phyloP scores from a whole-genome alignment of 2,113 vertebrate species.

The Alouatta palliata region DNA sequence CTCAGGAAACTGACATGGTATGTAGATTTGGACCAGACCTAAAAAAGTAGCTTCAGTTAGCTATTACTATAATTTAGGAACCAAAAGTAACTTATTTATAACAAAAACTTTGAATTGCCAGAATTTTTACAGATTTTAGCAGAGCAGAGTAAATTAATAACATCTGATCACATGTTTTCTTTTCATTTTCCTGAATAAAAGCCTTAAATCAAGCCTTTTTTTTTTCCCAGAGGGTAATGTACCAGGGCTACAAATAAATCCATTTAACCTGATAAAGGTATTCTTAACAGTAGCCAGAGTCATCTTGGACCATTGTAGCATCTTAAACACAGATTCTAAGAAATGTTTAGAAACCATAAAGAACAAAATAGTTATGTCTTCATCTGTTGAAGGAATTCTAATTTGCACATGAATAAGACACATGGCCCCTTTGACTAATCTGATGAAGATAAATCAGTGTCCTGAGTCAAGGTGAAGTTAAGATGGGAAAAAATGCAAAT shows the following conservation, averaged over 20 bases:
- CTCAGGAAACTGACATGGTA: constrained; percentile 20
- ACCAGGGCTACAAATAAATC: constrained; percentile 36
- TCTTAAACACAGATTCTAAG: constrained; percentile 16
- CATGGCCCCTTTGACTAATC: background rate
- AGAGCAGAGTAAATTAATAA: constrained; percentile 26
- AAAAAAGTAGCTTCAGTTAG: background rate
- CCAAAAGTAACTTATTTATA: background rate
- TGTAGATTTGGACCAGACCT: background rate
- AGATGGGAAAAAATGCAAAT: background rate
- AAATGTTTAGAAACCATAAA: constrained; percentile 33
- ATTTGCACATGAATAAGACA: background rate
- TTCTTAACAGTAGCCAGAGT: constrained; percentile 2
- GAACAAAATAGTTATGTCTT: constrained; percentile 6
- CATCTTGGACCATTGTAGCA: background rate
- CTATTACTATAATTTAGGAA: constrained; percentile 22
- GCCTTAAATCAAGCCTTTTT: constrained; percentile 35
- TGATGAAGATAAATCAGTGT: background rate
- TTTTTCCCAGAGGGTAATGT: background rate
- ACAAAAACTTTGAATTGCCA: constrained; percentile 1
- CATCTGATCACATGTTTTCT: constrained; percentile 30
- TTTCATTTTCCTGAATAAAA: constrained; percentile 48
- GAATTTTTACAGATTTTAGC: constrained; percentile 30
- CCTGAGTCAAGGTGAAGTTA: background rate
- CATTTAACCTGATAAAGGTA: constrained; percentile 29
- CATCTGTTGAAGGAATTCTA: background rate